Evolutionary conservation across 2,888 invertebrate genomes (phyloP).

Genomic region (Girardia tigrina): DNA sequence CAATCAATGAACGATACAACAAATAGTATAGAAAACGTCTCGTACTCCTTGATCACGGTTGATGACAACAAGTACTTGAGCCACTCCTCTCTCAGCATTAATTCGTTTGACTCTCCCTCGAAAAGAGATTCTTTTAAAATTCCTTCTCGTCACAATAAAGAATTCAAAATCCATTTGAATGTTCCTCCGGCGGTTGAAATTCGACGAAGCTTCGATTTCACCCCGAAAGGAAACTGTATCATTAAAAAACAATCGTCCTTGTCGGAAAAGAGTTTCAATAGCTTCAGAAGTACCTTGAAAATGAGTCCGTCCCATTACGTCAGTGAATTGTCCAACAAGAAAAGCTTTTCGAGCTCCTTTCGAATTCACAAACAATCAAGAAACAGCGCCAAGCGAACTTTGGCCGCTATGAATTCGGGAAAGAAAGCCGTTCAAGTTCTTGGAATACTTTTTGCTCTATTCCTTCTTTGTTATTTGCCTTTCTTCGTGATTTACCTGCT

Average conservation of each 20-base stretch:
- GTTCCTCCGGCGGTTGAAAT: not conserved
- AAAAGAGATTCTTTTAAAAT: not conserved
- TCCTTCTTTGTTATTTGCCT: constrained; percentile 39
- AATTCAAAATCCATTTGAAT: not conserved
- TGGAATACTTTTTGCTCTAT: constrained; percentile 40
- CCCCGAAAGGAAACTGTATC: not conserved
- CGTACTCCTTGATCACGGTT: not conserved
- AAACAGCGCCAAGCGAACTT: not conserved
- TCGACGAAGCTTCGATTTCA: not conserved
- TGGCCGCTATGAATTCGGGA: not conserved
- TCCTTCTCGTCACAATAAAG: not conserved
- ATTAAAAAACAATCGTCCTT: not conserved
- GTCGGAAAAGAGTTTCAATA: not conserved
- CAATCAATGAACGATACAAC: not conserved
- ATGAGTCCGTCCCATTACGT: not conserved
- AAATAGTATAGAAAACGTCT: not conserved
- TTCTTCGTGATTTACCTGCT: constrained; percentile 39
- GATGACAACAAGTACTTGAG: not conserved
- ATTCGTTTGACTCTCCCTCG: not conserved
- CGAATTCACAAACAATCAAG: not conserved
- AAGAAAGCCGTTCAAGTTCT: constrained; percentile 39
- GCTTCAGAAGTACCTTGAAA: not conserved
- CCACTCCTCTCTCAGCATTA: not conserved
- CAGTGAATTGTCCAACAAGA: not conserved
- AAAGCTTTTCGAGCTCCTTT: not conserved